phyloP scores from a whole-genome alignment of 1,140 invertebrate genomes.

The Dendrolimus punctatus region DNA sequence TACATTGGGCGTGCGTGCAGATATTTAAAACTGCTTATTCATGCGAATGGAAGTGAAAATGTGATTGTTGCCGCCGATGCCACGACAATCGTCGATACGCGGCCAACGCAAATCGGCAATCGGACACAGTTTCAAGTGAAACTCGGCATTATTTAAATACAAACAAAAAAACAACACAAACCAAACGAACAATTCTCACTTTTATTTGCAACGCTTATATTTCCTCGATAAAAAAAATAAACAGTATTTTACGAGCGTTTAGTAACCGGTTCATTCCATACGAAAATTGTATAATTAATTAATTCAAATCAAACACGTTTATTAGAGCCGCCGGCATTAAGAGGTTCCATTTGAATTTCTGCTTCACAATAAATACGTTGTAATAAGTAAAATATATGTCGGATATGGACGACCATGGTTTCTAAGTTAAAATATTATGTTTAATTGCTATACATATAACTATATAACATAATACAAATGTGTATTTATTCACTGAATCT shows the following conservation, averaged over 20 bases:
- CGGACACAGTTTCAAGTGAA: conserved; percentile 31
- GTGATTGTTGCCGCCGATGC: conserved; percentile 24
- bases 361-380: too few relatives aligned
- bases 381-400: too few relatives aligned
- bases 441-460: too few relatives aligned
- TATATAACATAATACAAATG: too few relatives aligned
- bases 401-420: too few relatives aligned
- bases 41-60: conserved; percentile 36
- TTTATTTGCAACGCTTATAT: conserved; percentile 9
- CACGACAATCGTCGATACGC: conserved; percentile 20
- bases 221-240: conserved; percentile 1
- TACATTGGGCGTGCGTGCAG: not conserved
- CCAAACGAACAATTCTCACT: conserved; percentile 11
- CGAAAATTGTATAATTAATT: conserved; percentile 3
- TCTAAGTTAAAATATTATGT: too few relatives aligned
- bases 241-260: not conserved
- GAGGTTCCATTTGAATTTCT: too few relatives aligned
- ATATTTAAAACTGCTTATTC: conserved; percentile 11
- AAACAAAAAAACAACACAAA: conserved; percentile 10
- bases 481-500: too few relatives aligned
- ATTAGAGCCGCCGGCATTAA: too few relatives aligned
- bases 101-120: conserved; percentile 32
- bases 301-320: too few relatives aligned
- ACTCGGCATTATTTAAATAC: conserved; percentile 16
- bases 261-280: not conserved